A percentile compares a stretch with the other conserved stretches of the same genome.
These are phyloP conservation scores for Coilia nasus DNA, from an alignment of 2,797 vertebrate species.

Conservation along the genomic window DNA sequence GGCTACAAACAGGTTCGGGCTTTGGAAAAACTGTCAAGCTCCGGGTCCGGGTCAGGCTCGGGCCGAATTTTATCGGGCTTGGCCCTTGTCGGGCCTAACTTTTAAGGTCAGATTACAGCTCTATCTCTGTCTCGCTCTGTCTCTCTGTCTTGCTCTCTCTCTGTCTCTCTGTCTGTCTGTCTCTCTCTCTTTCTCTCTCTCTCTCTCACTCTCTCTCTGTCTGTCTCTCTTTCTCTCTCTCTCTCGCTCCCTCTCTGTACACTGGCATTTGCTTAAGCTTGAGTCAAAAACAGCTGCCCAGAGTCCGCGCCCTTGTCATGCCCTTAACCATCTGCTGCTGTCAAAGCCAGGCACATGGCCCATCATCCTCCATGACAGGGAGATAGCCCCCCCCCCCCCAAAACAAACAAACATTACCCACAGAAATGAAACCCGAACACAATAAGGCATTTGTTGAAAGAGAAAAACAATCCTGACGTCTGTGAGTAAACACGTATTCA, in stretches of 20 bases:
- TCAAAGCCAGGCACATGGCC: background rate
- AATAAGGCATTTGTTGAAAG: background rate
- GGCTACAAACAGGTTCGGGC: too few species aligned
- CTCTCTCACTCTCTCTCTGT: background rate
- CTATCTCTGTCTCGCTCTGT: too few species aligned
- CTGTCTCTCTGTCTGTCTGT: background rate
- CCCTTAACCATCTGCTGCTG: background rate
- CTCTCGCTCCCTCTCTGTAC: background rate
- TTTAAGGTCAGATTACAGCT: too few species aligned
- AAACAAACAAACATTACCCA: background rate
- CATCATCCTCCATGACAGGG: constrained; percentile 1
- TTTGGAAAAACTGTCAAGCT: too few species aligned
- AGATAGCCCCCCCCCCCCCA: background rate
- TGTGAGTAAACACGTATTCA: background rate
- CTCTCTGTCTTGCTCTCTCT: constrained; percentile 9
- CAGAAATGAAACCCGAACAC: background rate
- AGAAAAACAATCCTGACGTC: background rate
- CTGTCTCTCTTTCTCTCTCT: too few species aligned
- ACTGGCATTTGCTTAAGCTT: background rate
- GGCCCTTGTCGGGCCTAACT: too few species aligned
- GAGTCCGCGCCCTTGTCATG: background rate
- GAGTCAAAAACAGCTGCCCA: background rate
- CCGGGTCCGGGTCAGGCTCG: too few species aligned
- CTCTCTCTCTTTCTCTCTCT: background rate
- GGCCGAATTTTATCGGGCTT: too few species aligned